Conservation (phyloP, 1,140 invertebrate species). For the Oryzaephilus surinamensis region DNA sequence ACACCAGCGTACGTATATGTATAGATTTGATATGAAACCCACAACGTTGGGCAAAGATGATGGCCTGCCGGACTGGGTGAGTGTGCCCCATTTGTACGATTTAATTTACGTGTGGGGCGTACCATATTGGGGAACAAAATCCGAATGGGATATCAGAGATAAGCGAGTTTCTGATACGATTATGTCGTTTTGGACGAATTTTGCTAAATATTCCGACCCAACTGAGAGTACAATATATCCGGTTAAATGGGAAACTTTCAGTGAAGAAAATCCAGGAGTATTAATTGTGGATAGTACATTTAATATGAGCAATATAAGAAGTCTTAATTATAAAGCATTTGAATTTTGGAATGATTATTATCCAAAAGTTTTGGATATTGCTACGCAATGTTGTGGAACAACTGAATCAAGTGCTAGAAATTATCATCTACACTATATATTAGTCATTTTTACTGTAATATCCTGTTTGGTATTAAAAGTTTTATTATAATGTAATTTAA, state of each 20-base stretch:
- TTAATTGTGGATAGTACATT: conserved; percentile 63
- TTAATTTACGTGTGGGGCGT: conserved; percentile 67
- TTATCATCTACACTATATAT: no score
- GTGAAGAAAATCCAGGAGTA: conserved; percentile 45
- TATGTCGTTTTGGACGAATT: conserved; percentile 66
- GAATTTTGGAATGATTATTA: conserved; percentile 76
- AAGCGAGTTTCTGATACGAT: conserved; percentile 63
- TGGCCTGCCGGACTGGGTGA: conserved; percentile 59
- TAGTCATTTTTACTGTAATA: no score
- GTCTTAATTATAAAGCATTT: conserved; percentile 60
- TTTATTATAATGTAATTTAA: no score
- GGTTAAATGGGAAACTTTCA: conserved; percentile 61
- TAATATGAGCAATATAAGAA: conserved; percentile 53
- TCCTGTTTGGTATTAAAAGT: no score
- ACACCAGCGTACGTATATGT: conserved; percentile 49
- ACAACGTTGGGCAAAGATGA: conserved; percentile 48
- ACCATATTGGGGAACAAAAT: conserved; percentile 48
- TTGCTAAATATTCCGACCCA: conserved; percentile 59
- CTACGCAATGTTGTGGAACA: conserved; percentile 57
- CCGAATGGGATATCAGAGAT: conserved; percentile 59
- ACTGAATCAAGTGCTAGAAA: conserved; percentile 29
- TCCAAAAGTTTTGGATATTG: conserved; percentile 55
- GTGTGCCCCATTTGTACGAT: conserved; percentile 68
- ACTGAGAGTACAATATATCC: conserved; percentile 48
- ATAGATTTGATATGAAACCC: conserved; percentile 65